Base-by-base conservation (phyloP, 2,113 vertebrate genomes). In the Coptodon bakossiorum region DNA sequence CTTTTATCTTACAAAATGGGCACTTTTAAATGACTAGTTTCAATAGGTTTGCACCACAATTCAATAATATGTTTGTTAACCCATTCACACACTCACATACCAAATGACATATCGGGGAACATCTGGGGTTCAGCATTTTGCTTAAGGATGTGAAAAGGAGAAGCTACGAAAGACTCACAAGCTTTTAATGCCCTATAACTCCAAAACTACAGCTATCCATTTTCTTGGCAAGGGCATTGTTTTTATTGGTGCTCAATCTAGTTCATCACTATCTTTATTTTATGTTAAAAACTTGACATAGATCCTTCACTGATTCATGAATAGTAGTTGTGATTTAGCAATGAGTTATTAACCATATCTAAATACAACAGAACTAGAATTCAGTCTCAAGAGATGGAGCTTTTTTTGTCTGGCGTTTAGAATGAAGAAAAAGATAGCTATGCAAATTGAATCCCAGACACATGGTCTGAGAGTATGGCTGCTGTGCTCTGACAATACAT, bases 401-500 rank as follows among this genome's bases (percentile, higher is more conserved):
- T 86, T 92, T 61, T 88, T 92, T 76, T 88, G 14, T 80, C 63
- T 66, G 29, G 40, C 71, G 2, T 43, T 63, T 86, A 91, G 81
- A 45, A 89, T 66, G 85, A 76, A 43, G 5, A 80, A 78, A 48
- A 90, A 85, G 50, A 81, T 66, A 86, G 71, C 76, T 63, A 36
- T 81, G 43, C 68, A 83, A 71, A 84, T 87, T 16, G 85, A 84
- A 93, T 91, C 87, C 87, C 61, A 87, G 63, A 90, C 89, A 89
- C 84, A 27, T 89, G 88, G 81, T 79, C 56, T 71, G 24, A 61
- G 79, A 86, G 80, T 83, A 78, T 84, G 59, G 40, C 87, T 85
- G 76, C 86, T 81, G 50, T 85, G 83, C 80, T 83, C 88, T 86
- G 80, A 90, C 82, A 90, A 93, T 90, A 80, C 89, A 90, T 38